Conservation (phyloP, 2,888 invertebrate species). For the Epistrophe eligans region DNA sequence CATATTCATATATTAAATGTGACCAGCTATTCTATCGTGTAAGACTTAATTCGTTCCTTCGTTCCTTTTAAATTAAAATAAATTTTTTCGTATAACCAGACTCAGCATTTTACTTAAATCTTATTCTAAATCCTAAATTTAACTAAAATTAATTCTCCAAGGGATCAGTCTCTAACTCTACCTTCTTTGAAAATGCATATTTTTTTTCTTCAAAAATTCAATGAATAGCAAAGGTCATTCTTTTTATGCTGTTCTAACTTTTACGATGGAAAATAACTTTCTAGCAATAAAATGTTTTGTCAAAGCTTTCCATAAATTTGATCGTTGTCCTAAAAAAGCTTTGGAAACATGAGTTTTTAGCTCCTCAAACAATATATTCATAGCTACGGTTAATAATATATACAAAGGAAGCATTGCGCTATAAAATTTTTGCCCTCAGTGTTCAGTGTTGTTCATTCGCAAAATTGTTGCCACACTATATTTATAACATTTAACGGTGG, state of each 20-base stretch:
- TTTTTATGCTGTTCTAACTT: not conserved
- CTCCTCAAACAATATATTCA: conserved; percentile 13
- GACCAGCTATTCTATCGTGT: too few species aligned
- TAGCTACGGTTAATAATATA: not conserved
- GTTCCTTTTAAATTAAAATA: too few species aligned
- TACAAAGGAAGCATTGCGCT: conserved; percentile 16
- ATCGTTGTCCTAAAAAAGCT: conserved; percentile 6
- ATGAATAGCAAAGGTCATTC: not conserved
- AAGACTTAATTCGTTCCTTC: too few species aligned
- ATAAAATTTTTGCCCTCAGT: conserved; percentile 8
- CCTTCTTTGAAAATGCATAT: too few species aligned
- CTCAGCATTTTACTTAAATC: too few species aligned
- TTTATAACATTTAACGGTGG: not conserved
- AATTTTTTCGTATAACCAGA: too few species aligned
- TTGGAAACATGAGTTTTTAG: conserved; percentile 7
- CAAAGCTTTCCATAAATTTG: conserved; percentile 28
- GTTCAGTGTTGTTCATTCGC: not conserved
- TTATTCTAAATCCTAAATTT: too few species aligned
- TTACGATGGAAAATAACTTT: conserved; percentile 4
- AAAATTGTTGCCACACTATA: conserved; percentile 21
- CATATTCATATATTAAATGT: too few species aligned
- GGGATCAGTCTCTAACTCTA: too few species aligned
- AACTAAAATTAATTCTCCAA: too few species aligned
- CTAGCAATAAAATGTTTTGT: conserved; percentile 22
- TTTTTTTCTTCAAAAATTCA: too few species aligned